Base-by-base conservation (phyloP, 37 sponge, comb jelly and placozoan genomes). In the Hormiphora californensis region DNA sequence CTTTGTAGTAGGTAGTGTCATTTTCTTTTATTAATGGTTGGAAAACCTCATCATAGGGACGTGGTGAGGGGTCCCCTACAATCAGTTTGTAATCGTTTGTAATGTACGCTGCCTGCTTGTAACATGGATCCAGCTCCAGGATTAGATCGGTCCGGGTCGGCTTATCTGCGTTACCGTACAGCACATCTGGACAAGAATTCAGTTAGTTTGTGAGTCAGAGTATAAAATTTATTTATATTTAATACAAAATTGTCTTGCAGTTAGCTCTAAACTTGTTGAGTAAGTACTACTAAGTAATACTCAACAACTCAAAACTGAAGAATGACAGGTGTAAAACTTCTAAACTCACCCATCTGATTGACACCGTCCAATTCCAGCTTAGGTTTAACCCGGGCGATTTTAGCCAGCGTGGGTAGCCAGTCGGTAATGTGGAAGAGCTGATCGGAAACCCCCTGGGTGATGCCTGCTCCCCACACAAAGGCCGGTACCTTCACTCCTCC, bases 401-500 rank as follows among this genome's bases (percentile, higher is more conserved):
- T 28, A 31, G 67, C 67, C 28, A 65, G 7, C 25, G 61, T 57
- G 5, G 61, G 61, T 4, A 57, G 61, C 61, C 61, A 57, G 61
- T 57, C 61, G 3, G 67, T 65, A 39, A 65, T 65, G 67, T 65
- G 67, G 67, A 65, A 65, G 17, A 65, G 37, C 4, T 65, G 38
- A 2, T 4, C 3, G 37, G 3, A 19, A 15, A 33, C 37, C 7
- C 37, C 37, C 8, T 35, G 67, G 11, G 3, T 32, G 8, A 65
- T 65, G 67, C 67, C 67, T 4, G 67, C 38, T 33, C 67, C 67
- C 17, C 67, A 39, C 4, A 65, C 67, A 65, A 65, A 65, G 33
- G 67, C 67, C 3, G 67, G 67, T 39, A 65, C 67, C 28, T 65
- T 65, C 36, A 65, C 67, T 4, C 67, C 67, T 25, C 67, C 67